Conservation (phyloP, 92 coral and sea anemone genomes). For the Metridium senile region DNA sequence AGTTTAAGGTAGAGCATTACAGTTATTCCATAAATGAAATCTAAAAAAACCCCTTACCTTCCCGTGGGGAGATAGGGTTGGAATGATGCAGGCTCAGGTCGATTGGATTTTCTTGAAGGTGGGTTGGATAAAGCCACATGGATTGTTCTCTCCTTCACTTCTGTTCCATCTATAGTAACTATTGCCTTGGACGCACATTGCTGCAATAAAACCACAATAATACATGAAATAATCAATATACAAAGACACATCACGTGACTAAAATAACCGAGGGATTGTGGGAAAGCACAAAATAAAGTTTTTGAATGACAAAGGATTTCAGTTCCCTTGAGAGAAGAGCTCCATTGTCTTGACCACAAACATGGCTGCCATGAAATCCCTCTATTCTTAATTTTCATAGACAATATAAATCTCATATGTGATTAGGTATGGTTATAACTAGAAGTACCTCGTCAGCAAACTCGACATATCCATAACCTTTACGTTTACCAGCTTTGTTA, state of each 20-base stretch:
- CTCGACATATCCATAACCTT: conserved; percentile 93
- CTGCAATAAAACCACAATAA: conserved; percentile 33
- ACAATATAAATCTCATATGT: too few species aligned
- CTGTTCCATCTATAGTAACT: conserved; percentile 69
- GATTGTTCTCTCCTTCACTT: conserved; percentile 75
- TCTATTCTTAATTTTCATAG: too few species aligned
- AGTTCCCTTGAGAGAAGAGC: too few species aligned
- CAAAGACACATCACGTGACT: too few species aligned
- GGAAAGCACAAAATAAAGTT: too few species aligned
- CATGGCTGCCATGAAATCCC: too few species aligned
- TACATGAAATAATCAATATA: not conserved
- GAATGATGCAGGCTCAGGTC: conserved; percentile 29
- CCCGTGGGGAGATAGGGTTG: conserved; percentile 16
- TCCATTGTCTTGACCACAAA: too few species aligned
- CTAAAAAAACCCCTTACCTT: conserved; percentile 14
- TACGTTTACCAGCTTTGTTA: conserved; percentile 85
- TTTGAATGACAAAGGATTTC: too few species aligned
- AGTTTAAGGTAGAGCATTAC: too few species aligned
- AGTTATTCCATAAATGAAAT: too few species aligned
- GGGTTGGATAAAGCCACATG: conserved; percentile 97
- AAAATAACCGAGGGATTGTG: too few species aligned
- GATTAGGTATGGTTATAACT: too few species aligned
- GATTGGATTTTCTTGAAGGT: conserved; percentile 75
- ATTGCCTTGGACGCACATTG: conserved; percentile 78
- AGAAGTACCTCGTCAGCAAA: conserved; percentile 82